Evolutionary conservation across 2,888 invertebrate genomes (phyloP), one percentile per base, ranked within the genome.

Genomic region (Drosophila hamatofila): DNA sequence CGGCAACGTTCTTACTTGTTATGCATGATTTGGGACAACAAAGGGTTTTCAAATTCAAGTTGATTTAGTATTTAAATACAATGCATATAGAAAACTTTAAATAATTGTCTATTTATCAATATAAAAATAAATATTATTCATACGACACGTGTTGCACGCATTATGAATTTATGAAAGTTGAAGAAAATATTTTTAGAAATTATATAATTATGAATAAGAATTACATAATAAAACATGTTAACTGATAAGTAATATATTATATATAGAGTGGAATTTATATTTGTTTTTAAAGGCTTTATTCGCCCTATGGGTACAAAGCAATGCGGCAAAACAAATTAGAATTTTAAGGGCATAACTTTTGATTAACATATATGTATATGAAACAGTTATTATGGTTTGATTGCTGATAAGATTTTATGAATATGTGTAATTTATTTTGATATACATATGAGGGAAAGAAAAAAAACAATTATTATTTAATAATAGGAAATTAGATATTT

Each of bases 61-160:
- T 16, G 16, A 37, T 16, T 16, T 6, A 27, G 7, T 27, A 27
- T 7, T 1, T 25, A 16, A n/a, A n/a, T n/a, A n/a, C n/a, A n/a
- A n/a, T n/a, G 35, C 14, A 35, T 35, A 9, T 2, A n/a, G 11
- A 1, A 25, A n/a, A n/a, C n/a, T 27, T n/a, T 27, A 27, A n/a
- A 11, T 48, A 48, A n/a, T 48, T 11, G 16, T 2, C n/a, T 11
- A n/a, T 9, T 27, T 25, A 46, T 27, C 27, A 16, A 35, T 21
- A 2, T 33, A 23, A 7, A 9, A 14, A 39, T 27, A 54, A 39
- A 55, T 41, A 55, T 41, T 41, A 55, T 16, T 18, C 41, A 55
- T 30, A 55, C 27, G 41, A 14, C 18, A 23, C 44, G 44, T 44
- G 21, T 1, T 21, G 12, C 21, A 14, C 7, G 8, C 3, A 46